Base-by-base conservation (phyloP, 2,113 vertebrate genomes). In the Sardina pilchardus region DNA sequence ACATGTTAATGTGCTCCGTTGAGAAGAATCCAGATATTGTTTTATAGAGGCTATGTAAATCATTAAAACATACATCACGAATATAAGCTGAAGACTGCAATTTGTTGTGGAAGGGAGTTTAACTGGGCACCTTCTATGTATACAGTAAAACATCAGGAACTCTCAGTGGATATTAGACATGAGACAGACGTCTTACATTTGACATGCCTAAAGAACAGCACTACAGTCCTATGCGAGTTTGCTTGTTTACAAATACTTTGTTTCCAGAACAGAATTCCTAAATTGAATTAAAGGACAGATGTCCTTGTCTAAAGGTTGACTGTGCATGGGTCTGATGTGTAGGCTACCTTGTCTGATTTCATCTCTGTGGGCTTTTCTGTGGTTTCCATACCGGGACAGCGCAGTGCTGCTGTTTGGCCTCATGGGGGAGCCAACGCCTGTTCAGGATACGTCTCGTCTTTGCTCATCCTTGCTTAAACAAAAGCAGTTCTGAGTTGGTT, bases 1-100 rank as follows among this genome's bases (percentile, higher is more conserved):
- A 88, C 86, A 91, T 93, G 89, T 88, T 90, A 91, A 94, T 93
- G 89, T 87, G 85, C 21, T 45, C 14, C 14, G 14, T 36, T 78
- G 10, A 36, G 71, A 12, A 34, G 34, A 78, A 36, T 36, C 71
- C 34, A 17, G 10, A 36, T 36, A 4, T 34, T 16, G 30, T 34
- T 78, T 1, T 36, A 36, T 36, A 78, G 71, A 30, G 4, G 26
- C 71, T 78, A 36, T 78, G 71, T 34, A 17, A 34, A 78, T 78
- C 34, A 17, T 78, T 34, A 78, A 78, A 78, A 78, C 4, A 63
- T 6, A 36, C 71, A 36, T 16, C 14, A 78, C 17, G 30, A 36
- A 78, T 78, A 67, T 78, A 16, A 39, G 14, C 26, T 78, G 30
- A 78, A 16, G 71, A 36, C 71, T 78, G 71, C 34, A 78, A 34